Conservation (phyloP, 2,888 invertebrate genomes). For the Metacarcinus magister region DNA sequence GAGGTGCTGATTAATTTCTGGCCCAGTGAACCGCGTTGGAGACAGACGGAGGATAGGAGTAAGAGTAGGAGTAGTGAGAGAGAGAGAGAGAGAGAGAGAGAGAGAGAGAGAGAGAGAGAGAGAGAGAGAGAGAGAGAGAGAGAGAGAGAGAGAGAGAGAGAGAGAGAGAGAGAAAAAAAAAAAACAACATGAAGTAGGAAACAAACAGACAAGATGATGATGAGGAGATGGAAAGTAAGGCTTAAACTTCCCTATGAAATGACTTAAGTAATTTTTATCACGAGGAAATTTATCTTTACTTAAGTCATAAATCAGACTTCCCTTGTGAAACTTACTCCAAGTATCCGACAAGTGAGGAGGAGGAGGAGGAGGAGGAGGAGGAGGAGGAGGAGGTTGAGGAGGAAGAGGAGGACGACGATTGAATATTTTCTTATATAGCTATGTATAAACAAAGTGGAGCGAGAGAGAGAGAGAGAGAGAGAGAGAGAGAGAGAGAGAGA, state of each 20-base stretch:
- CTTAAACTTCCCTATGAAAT: background rate
- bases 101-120: constrained; percentile 14
- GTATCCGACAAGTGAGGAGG: background rate
- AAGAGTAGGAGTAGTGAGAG: background rate
- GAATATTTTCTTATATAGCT: background rate
- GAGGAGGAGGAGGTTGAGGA: background rate
- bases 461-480: background rate
- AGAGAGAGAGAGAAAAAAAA: background rate
- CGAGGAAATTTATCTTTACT: background rate
- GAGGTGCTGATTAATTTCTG: constrained; percentile 35
- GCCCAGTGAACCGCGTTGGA: background rate
- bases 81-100: background rate
- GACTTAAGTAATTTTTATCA: background rate
- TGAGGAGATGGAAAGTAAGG: background rate
- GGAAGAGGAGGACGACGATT: background rate
- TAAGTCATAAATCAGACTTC: background rate
- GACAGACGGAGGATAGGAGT: background rate
- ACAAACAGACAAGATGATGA: background rate
- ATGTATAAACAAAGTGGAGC: background rate
- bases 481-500: constrained; percentile 2
- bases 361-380: background rate
- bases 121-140: background rate
- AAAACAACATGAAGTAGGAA: background rate
- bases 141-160: constrained; percentile 12
- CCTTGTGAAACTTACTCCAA: background rate